Evolutionary conservation across 2,797 vertebrate species (phyloP).

Genomic region (Enteromius paludinosus): DNA sequence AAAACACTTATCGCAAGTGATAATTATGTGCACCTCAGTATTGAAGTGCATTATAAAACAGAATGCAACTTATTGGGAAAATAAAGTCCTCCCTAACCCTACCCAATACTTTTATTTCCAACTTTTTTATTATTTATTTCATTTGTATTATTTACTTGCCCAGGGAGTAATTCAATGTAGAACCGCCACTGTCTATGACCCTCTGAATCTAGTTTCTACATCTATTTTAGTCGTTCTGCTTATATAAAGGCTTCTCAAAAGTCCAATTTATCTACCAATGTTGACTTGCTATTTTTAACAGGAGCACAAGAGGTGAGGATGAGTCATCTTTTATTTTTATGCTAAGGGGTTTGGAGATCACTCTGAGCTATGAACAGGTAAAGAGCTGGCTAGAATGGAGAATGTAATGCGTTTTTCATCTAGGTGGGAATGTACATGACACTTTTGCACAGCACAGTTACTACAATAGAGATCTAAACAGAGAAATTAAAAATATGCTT

Average conservation of each 20-base stretch:
- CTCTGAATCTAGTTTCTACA: neutral
- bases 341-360: constrained; percentile 11
- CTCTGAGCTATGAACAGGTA: constrained; percentile 30
- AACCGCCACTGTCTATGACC: neutral
- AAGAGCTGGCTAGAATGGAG: neutral
- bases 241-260: constrained; percentile 36
- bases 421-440: neutral
- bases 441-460: neutral
- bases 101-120: too few relatives aligned
- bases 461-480: neutral
- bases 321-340: constrained; percentile 48
- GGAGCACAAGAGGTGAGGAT: constrained; percentile 12
- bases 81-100: too few relatives aligned
- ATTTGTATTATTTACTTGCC: too few relatives aligned
- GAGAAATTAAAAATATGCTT: neutral
- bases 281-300: constrained; percentile 40
- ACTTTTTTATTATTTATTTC: too few relatives aligned
- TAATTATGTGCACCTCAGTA: too few relatives aligned
- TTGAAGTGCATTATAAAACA: too few relatives aligned
- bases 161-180: too few relatives aligned
- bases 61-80: too few relatives aligned
- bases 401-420: neutral
- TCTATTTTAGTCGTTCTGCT: constrained; percentile 14
- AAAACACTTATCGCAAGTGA: too few relatives aligned
- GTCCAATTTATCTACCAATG: constrained; percentile 22